A percentile compares a stretch with the other conserved stretches of the same genome.
phyloP scores from a whole-genome alignment of 1,140 invertebrate species.

The Lepidurus apus region DNA sequence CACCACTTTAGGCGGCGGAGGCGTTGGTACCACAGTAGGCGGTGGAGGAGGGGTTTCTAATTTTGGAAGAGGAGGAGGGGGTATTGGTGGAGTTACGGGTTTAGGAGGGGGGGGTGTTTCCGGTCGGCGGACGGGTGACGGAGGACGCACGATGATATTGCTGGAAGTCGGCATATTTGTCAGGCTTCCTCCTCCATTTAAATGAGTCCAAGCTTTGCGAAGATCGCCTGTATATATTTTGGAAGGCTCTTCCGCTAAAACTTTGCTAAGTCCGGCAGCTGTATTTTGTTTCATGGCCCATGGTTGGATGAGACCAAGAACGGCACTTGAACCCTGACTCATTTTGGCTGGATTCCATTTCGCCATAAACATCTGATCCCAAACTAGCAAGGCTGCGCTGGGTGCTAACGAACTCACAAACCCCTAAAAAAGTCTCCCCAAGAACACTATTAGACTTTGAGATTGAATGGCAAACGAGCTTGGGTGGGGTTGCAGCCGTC shows the following conservation, averaged over 20 bases:
- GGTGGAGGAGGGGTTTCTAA: not conserved
- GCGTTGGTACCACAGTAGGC: not conserved
- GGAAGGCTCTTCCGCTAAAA: not conserved
- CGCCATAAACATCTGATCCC: constrained; percentile 21
- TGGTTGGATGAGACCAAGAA: not conserved
- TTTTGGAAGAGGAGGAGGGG: not conserved
- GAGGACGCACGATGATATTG: constrained; percentile 1
- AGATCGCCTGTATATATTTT: not conserved
- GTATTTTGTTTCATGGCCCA: not conserved
- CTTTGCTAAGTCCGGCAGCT: not conserved
- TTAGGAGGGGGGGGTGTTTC: not conserved
- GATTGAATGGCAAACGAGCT: not conserved
- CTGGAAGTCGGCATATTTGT: not conserved
- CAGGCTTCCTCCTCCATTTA: not conserved
- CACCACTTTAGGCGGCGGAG: not conserved
- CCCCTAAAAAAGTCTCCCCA: not conserved
- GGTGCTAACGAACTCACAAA: constrained; percentile 14
- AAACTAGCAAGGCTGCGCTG: constrained; percentile 1
- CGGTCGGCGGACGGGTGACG: not conserved
- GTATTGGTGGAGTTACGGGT: not conserved
- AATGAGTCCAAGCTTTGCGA: not conserved
- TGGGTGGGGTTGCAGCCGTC: not conserved
- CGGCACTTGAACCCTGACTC: not conserved
- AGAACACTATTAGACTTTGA: not conserved
- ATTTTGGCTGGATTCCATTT: constrained; percentile 15